Evolutionary conservation across 2,888 invertebrate genomes (phyloP).

Genomic region (Aphodius granarius): DNA sequence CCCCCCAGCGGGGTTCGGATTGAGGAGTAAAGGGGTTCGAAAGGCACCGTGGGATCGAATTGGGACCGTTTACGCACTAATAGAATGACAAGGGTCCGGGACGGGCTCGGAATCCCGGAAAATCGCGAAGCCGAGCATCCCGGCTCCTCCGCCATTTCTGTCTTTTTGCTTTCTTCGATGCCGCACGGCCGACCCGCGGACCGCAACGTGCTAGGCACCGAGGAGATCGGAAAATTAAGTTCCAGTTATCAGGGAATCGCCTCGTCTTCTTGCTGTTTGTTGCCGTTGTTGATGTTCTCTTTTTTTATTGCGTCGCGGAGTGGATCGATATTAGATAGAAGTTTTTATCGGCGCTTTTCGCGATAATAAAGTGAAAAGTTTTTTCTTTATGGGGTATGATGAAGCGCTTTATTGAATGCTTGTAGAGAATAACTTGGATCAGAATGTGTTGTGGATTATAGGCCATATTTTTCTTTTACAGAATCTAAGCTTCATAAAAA

Average conservation of each 20-base stretch:
- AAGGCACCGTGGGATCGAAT: constrained; percentile 26
- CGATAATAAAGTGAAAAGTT: background rate
- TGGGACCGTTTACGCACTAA: constrained; percentile 39
- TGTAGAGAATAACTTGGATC: too few relatives aligned
- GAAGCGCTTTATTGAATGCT: too few relatives aligned
- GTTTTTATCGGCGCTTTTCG: background rate
- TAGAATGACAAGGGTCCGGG: constrained; percentile 43
- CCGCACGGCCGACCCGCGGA: background rate
- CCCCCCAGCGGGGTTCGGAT: background rate
- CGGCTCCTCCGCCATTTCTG: background rate
- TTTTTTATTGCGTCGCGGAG: background rate
- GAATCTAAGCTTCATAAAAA: too few relatives aligned
- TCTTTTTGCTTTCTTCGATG: background rate
- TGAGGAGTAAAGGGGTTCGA: background rate
- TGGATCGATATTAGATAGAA: background rate
- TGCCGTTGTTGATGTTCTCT: background rate
- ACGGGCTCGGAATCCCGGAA: constrained; percentile 27
- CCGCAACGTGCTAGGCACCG: background rate
- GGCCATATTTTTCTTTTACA: too few relatives aligned
- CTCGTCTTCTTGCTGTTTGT: background rate
- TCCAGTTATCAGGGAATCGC: background rate
- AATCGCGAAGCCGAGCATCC: constrained; percentile 25
- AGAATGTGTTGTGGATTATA: too few relatives aligned
- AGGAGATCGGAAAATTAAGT: background rate
- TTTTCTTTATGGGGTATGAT: background rate